Percentiles rank a stretch among this genome's conserved stretches.
Conservation (phyloP, 2,797 vertebrate genomes). For the Microctenopoma lineatum region DNA sequence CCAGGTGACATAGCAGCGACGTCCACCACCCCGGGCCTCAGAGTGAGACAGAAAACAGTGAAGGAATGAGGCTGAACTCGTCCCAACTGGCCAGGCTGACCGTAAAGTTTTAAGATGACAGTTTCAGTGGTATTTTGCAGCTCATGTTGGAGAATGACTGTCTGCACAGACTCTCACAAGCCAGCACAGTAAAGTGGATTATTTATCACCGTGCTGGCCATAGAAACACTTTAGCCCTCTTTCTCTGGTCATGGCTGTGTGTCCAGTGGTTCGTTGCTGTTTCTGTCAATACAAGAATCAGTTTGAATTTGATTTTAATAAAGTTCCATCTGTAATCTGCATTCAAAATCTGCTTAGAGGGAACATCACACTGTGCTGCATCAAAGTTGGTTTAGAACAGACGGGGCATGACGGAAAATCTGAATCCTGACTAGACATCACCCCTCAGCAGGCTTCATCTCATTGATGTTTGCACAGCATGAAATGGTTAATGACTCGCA, state of each 20-base stretch:
- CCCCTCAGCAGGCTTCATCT: constrained; percentile 1
- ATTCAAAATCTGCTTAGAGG: constrained; percentile 10
- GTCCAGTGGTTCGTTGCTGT: background rate
- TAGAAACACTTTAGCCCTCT: background rate
- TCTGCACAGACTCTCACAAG: background rate
- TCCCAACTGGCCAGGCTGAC: constrained; percentile 40
- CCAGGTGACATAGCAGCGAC: constrained; percentile 49
- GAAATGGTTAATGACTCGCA: constrained; percentile 59
- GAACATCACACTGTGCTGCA: constrained; percentile 6
- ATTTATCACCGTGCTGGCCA: constrained; percentile 14
- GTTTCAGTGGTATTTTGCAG: constrained; percentile 19
- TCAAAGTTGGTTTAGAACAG: constrained; percentile 40
- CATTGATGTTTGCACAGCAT: constrained; percentile 58
- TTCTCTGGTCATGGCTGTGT: constrained; percentile 5
- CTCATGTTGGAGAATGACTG: constrained; percentile 6
- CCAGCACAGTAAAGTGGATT: constrained; percentile 15
- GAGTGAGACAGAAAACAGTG: constrained; percentile 21
- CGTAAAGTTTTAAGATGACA: constrained; percentile 21
- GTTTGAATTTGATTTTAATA: constrained; percentile 27
- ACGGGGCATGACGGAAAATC: constrained; percentile 34
- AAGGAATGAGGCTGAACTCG: constrained; percentile 23
- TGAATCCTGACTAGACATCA: background rate
- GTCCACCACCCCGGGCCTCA: constrained; percentile 30
- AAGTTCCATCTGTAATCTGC: constrained; percentile 33
- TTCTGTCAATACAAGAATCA: constrained; percentile 15